Evolutionary conservation across 2,888 invertebrate species (phyloP), one percentile per base, ranked within the genome.

Genomic region (Morpho deidamia): DNA sequence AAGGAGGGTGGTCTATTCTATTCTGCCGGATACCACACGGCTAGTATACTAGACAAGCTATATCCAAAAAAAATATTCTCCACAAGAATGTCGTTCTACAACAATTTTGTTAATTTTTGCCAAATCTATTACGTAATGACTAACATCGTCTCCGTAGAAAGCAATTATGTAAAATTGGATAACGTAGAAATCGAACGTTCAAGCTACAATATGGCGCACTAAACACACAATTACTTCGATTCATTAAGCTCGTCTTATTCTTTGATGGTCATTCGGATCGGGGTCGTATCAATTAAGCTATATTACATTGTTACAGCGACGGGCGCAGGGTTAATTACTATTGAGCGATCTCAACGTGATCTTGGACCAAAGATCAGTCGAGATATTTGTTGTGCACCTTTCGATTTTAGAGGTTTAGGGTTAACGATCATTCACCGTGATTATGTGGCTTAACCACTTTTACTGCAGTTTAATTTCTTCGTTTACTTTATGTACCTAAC

Each of bases 221-320:
- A 46, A 57, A 53, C 42, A 43, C 42, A 38, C 55, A 49, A 55
- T 53, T 57, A 61, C 55, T 56, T 66, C 61, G 64, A 67, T 70
- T 71, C 73, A 72, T 70, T 70, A 69, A 61, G 58, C 68, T 67
- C 71, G 71, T 73, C 72, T 69, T 69, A 67, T 71, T 72, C 78
- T 76, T 76, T 75, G 50, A 50, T 50, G 74, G 70, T 59, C 65
- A 63, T 67, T 69, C 74, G 11, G 66, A 72, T 71, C 77, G 82
- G 83, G 85, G 85, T 83, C 86, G 78, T 80, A 72, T 79, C 83
- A 86, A 86, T 88, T 84, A 85, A 83, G 80, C 78, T 78, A 81
- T 83, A 87, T 86, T 83, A 83, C 83, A 85, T 83, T 85, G 85
- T 81, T 78, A 78, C 79, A 70, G 71, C 68, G 75, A 66, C 69